phyloP scores from a whole-genome alignment of 2,888 invertebrate species.

The Philhelius pedissequus region DNA sequence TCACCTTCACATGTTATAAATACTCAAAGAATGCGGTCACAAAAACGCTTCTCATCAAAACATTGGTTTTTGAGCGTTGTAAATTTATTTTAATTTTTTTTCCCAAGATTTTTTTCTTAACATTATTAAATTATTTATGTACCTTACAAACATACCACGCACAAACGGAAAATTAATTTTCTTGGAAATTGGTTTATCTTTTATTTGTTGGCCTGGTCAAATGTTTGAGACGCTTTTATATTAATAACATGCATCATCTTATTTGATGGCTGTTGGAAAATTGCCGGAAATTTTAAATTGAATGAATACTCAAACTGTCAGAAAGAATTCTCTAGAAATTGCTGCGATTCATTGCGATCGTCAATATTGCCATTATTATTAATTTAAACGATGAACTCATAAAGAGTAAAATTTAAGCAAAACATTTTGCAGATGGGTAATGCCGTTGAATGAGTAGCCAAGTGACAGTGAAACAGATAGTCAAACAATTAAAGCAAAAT shows the following conservation, averaged over 20 bases:
- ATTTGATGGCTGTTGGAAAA: not conserved
- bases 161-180: not conserved
- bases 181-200: not conserved
- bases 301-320: not conserved
- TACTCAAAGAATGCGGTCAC: not conserved
- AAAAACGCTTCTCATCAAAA: not conserved
- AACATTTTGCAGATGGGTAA: not conserved
- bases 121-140: not conserved
- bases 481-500: not conserved
- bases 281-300: slow-evolving; percentile 4
- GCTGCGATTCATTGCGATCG: slow-evolving; percentile 25
- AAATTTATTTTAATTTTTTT: not conserved
- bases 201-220: not conserved
- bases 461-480: not conserved
- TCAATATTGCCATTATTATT: slow-evolving; percentile 6
- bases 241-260: not conserved
- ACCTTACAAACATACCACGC: not conserved
- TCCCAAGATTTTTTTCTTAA: not conserved
- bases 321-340: slow-evolving; percentile 19
- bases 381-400: slow-evolving; percentile 56
- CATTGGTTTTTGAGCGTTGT: not conserved
- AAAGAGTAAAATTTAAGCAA: not conserved
- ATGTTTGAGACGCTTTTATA: not conserved
- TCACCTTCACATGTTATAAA: not conserved
- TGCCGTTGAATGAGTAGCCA: not conserved